Evolutionary conservation across 2,888 invertebrate species (phyloP), one percentile per base, ranked within the genome.

Genomic region (Dryobotodes eremita): DNA sequence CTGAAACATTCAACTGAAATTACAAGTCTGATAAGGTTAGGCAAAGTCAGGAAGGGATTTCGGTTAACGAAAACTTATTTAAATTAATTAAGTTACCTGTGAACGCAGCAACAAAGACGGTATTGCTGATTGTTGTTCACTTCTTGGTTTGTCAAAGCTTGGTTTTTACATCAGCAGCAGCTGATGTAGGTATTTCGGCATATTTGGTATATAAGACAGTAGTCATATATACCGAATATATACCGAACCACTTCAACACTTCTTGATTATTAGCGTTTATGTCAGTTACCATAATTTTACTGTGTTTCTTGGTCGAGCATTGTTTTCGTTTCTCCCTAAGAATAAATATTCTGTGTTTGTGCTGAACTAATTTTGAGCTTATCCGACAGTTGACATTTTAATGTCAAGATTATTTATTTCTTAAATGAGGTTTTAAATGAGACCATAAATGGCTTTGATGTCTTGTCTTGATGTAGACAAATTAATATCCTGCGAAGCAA

Each of bases 1-100:
- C 61, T 71, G 70, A 85, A 85, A 77, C 55, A 73, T 46, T 70
- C 23, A 46, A 57, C 26, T 20, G 23, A 81, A 66, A 65, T 64
- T 20, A 66, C 26, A 75, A 48, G 42, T 31, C 10, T 50, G 59
- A n/a, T 17, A 64, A 46, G 36, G 57, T 78, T 50, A 50, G 50
- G 13, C 8, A 48, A 36, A 64, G 7, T 20, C 61, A 61, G 13
- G 17, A 42, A 61, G n/a, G 1, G 13, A 42, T 79, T 78, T 57
- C 57, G 15, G 70, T 36, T 69, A 53, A 50, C n/a, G 13, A 64
- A 48, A 59, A 59, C 55, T 6, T n/a, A n/a, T n/a, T n/a, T 50
- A 53, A 31, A 69, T 53, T 0, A 53, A 53, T 31, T n/a, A 2
- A 23, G 10, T 31, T 64, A 57, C 50, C 69, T 42, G 42, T 48